Evolutionary conservation across 2,888 invertebrate species (phyloP), one percentile per base, ranked within the genome.

Genomic region (Diogma glabrata): DNA sequence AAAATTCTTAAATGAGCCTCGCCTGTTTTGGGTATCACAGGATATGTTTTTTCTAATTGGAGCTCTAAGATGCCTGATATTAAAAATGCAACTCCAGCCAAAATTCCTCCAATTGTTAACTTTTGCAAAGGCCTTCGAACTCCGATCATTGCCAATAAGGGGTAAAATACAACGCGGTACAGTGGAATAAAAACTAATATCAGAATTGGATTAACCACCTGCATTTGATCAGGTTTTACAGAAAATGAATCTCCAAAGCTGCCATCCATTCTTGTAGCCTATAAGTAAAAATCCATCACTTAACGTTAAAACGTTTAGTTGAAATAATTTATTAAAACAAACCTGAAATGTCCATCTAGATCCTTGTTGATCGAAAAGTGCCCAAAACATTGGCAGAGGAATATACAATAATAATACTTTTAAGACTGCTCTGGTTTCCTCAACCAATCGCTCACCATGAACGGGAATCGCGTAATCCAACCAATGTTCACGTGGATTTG

Each of bases 261-360:
- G 20, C 92, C 91, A 60, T 85, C 74, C 93, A 95, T 93, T 57
- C 84, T 76, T 10, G 83, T 82, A 0, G 93, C 94, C 14, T n/a
- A n/a, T n/a, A n/a, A n/a, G n/a, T n/a, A n/a, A n/a, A n/a, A n/a
- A n/a, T n/a, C n/a, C n/a, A n/a, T n/a, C n/a, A n/a, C n/a, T n/a
- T n/a, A n/a, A n/a, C n/a, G n/a, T n/a, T n/a, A n/a, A n/a, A n/a
- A n/a, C n/a, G n/a, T n/a, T n/a, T n/a, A n/a, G n/a, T 75, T n/a
- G n/a, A n/a, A n/a, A n/a, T n/a, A n/a, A n/a, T n/a, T n/a, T n/a
- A n/a, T n/a, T n/a, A n/a, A n/a, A n/a, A n/a, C n/a, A n/a, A n/a
- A n/a, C n/a, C n/a, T 93, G 93, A 69, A 93, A 84, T 0, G 91
- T 90, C 93, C 93, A 94, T 54, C 88, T 76, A 0, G 91, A 91